These are phyloP conservation scores for Pangasius krempfi DNA, from an alignment of 2,797 vertebrate genomes.

Conservation along the genomic window DNA sequence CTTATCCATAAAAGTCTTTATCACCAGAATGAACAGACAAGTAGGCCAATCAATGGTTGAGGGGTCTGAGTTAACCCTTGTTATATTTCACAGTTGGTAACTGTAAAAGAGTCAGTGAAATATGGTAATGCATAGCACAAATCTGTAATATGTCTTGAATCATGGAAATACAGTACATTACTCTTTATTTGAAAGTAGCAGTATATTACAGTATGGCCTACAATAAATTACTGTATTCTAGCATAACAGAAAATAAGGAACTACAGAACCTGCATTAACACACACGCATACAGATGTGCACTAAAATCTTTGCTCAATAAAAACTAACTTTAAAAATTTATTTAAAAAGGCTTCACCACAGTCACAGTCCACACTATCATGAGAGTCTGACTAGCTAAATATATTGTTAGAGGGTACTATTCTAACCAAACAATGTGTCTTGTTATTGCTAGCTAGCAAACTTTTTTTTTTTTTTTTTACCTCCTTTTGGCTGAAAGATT, in stretches of 20 bases:
- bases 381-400: not conserved
- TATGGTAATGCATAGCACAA: not conserved
- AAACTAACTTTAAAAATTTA: not conserved
- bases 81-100: constrained; percentile 1
- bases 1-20: not conserved
- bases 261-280: not conserved
- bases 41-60: not conserved
- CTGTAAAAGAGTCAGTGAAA: not conserved
- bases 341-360: not conserved
- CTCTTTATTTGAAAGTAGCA: not conserved
- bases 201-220: not conserved
- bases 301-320: not conserved
- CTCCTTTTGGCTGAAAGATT: not conserved
- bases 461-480: not conserved
- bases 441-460: not conserved
- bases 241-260: not conserved
- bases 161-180: not conserved
- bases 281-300: not conserved
- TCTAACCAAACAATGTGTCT: not conserved
- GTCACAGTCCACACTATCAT: not conserved
- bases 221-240: not conserved
- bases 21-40: not conserved
- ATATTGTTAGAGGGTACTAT: not conserved
- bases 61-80: not conserved
- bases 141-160: not conserved